phyloP scores from a whole-genome alignment of 2,797 vertebrate species.

The Spinus pinus region DNA sequence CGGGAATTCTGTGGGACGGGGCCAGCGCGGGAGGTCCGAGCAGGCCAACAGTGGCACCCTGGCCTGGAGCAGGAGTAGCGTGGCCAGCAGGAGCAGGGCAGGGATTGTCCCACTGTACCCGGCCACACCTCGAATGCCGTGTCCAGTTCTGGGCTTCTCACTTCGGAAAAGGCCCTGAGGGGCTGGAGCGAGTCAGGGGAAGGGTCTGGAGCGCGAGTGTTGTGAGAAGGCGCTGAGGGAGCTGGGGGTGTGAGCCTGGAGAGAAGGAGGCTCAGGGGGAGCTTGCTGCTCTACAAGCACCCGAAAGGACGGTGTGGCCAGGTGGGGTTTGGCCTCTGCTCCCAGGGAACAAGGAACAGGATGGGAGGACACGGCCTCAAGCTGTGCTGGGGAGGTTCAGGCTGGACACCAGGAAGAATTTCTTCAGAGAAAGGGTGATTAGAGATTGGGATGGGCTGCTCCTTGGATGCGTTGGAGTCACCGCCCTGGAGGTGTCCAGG shows the following conservation, averaged over 20 bases:
- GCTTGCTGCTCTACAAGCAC: rapidly evolving
- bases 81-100: neutral
- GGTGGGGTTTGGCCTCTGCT: neutral
- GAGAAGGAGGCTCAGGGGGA: neutral
- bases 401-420: rapidly evolving
- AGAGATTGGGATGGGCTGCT: neutral
- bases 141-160: neutral
- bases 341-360: neutral
- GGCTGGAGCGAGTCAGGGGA: neutral
- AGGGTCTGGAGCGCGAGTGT: neutral
- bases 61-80: rapidly evolving
- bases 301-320: neutral
- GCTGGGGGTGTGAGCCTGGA: neutral
- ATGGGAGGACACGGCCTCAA: neutral
- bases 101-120: too few relatives aligned
- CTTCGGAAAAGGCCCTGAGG: rapidly evolving
- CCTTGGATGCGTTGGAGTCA: neutral
- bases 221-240: neutral
- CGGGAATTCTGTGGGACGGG: neutral
- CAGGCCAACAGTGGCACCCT: neutral
- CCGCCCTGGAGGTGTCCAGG: too few relatives aligned
- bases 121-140: rapidly evolving
- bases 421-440: neutral
- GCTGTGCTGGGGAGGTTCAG: too few relatives aligned
- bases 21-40: neutral